Evolutionary conservation across 2,113 vertebrate genomes (phyloP).

Genomic region (Calyptommatus sinebrachiatus): DNA sequence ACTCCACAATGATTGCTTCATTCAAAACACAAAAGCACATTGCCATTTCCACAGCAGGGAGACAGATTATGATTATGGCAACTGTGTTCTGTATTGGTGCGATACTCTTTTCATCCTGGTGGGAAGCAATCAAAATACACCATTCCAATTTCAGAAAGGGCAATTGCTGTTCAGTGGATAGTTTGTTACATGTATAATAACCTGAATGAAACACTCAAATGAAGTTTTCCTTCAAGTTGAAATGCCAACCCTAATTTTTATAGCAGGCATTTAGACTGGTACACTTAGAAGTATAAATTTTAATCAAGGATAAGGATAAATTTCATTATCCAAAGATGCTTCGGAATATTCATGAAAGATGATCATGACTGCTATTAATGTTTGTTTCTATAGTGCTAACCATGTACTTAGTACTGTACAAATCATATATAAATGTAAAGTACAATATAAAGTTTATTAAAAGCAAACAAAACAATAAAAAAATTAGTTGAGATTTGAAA

Average conservation of each 20-base stretch:
- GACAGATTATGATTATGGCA: constrained; percentile 14
- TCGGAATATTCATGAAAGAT: not conserved
- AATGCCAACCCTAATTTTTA: constrained; percentile 12
- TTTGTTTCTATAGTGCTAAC: too few relatives aligned
- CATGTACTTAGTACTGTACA: too few relatives aligned
- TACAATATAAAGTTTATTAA: too few relatives aligned
- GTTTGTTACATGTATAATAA: constrained; percentile 14
- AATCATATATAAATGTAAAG: too few relatives aligned
- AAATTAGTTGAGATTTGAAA: not conserved
- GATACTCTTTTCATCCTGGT: constrained; percentile 25
- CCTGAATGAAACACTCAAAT: not conserved
- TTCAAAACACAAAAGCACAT: constrained; percentile 19
- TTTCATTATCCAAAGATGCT: not conserved
- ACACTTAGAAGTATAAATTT: constrained; percentile 25
- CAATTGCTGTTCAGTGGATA: not conserved
- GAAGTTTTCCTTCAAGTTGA: constrained; percentile 31
- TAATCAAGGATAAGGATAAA: not conserved
- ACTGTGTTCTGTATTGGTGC: not conserved
- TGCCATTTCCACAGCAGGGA: constrained; percentile 18
- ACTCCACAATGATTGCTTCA: constrained; percentile 1
- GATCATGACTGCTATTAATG: too few relatives aligned
- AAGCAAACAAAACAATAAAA: too few relatives aligned
- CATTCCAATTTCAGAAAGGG: constrained; percentile 28
- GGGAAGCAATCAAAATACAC: constrained; percentile 33
- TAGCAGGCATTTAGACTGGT: constrained; percentile 12